phyloP scores from a whole-genome alignment of 2,888 invertebrate genomes.

The Ochlodes sylvanus region DNA sequence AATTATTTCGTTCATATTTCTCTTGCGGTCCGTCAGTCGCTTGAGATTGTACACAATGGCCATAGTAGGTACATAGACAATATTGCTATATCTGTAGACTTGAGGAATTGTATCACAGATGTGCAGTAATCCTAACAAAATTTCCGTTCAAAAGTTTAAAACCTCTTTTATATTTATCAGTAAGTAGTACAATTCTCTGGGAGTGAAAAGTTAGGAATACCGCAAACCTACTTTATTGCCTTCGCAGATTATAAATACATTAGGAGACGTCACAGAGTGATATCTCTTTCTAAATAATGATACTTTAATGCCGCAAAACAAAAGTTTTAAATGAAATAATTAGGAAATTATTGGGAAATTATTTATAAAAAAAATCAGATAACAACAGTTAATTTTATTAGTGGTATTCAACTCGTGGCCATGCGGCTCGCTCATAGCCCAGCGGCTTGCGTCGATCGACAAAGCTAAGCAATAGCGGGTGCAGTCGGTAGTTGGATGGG shows the following conservation, averaged over 20 bases:
- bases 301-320: no score
- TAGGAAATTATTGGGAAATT: no score
- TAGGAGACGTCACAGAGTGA: neutral
- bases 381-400: no score
- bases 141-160: constrained; percentile 21
- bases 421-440: no score
- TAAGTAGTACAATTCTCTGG: constrained; percentile 9
- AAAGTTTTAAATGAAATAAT: no score
- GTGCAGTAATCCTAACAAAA: constrained; percentile 18
- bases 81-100: constrained; percentile 10
- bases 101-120: constrained; percentile 6
- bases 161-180: constrained; percentile 21
- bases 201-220: constrained; percentile 8
- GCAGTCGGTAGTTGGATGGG: no score
- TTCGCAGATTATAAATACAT: neutral
- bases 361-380: no score
- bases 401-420: no score
- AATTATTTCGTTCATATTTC: constrained; percentile 37
- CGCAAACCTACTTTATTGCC: constrained; percentile 7
- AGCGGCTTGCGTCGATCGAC: no score
- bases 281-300: no score
- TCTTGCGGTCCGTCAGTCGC: constrained; percentile 1
- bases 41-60: neutral
- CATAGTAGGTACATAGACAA: constrained; percentile 5
- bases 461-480: no score